Evolutionary conservation across 2,888 invertebrate genomes (phyloP).

Genomic region (Disparrhopalites patrizii): DNA sequence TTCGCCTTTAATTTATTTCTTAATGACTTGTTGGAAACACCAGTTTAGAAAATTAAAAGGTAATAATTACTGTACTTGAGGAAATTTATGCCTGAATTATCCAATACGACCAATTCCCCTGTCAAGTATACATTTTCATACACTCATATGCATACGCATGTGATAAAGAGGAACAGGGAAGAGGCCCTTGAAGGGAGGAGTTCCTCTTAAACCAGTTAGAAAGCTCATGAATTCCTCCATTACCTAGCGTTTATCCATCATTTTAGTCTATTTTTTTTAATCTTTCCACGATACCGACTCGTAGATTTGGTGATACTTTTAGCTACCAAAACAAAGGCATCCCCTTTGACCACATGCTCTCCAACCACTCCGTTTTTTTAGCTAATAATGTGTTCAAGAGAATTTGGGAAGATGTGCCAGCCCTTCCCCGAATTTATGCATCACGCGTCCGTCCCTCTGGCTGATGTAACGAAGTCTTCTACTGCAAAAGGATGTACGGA

Average conservation of each 20-base stretch:
- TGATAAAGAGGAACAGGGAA: no score
- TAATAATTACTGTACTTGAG: background rate
- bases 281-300: no score
- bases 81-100: background rate
- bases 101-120: background rate
- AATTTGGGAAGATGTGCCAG: background rate
- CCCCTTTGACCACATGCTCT: no score
- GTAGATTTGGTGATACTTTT: no score
- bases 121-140: no score
- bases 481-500: background rate
- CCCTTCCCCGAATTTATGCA: background rate
- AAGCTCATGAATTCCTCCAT: background rate
- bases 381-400: no score
- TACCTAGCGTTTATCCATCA: background rate
- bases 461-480: background rate
- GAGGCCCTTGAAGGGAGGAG: no score
- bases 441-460: background rate
- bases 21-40: background rate
- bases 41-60: background rate
- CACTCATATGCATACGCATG: no score
- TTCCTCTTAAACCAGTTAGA: slow-evolving; percentile 11
- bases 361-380: no score
- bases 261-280: background rate
- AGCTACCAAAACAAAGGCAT: no score
- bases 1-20: background rate